Evolutionary conservation across 1,140 invertebrate species (phyloP).

Genomic region (Choristoneura fumiferana): DNA sequence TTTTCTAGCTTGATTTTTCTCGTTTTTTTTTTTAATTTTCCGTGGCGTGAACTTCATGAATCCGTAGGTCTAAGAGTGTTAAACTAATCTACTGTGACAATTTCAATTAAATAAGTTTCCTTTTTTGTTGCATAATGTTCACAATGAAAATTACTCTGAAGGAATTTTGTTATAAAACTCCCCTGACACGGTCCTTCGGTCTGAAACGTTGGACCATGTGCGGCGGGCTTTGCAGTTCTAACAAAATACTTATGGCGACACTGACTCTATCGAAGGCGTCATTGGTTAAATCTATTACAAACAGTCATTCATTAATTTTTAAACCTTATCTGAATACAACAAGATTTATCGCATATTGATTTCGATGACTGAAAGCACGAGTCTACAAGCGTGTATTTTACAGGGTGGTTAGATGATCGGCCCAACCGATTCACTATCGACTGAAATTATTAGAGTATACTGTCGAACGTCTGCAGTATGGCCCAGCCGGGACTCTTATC

Average conservation of each 20-base stretch:
- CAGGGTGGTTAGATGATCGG: too few species aligned
- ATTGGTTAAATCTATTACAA: slow-evolving; percentile 14
- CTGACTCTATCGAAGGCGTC: slow-evolving; percentile 1
- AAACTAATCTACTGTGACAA: slow-evolving; percentile 66
- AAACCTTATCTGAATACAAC: slow-evolving; percentile 8
- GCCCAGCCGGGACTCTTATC: too few species aligned
- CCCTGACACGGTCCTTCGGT: too few species aligned
- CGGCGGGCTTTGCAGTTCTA: too few species aligned
- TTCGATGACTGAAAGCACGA: slow-evolving; percentile 15
- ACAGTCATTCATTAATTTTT: slow-evolving; percentile 19
- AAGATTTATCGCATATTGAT: slow-evolving; percentile 16
- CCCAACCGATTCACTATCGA: too few species aligned
- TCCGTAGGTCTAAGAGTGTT: slow-evolving; percentile 68
- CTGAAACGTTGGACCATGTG: too few species aligned
- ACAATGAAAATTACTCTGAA: slow-evolving; percentile 37
- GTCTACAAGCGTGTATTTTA: slow-evolving; percentile 14
- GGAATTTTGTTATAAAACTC: background rate
- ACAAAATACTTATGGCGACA: too few species aligned
- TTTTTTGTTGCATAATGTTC: slow-evolving; percentile 57
- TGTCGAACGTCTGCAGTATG: too few species aligned
- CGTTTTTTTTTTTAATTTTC: slow-evolving; percentile 35
- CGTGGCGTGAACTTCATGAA: slow-evolving; percentile 45
- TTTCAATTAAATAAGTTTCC: slow-evolving; percentile 56
- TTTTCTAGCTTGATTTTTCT: slow-evolving; percentile 45
- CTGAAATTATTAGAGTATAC: too few species aligned